phyloP scores from a whole-genome alignment of 2,888 invertebrate genomes.

The Saturnia pavonia region DNA sequence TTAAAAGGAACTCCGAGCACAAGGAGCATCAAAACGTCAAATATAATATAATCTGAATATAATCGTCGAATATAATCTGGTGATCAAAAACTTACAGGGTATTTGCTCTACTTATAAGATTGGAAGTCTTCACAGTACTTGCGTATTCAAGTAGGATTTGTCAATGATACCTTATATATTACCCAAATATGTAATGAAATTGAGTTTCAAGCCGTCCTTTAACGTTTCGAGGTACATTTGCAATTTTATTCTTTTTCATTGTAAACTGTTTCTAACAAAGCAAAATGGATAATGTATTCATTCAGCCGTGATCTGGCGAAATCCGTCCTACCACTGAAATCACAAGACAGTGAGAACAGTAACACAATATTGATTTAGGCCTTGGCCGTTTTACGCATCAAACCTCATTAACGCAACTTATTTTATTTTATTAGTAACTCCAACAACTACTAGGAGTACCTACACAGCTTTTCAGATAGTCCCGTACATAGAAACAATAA shows the following conservation, averaged over 20 bases:
- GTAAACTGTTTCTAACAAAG: constrained; percentile 43
- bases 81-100: background rate
- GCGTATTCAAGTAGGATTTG: constrained; percentile 12
- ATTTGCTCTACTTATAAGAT: background rate
- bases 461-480: too few species aligned
- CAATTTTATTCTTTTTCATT: constrained; percentile 47
- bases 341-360: background rate
- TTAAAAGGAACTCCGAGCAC: too few species aligned
- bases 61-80: too few species aligned
- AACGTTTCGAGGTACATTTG: constrained; percentile 38
- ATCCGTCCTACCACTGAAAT: constrained; percentile 35
- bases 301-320: constrained; percentile 47
- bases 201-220: constrained; percentile 23
- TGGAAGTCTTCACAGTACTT: background rate
- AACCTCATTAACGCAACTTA: too few species aligned
- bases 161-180: constrained; percentile 4
- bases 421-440: too few species aligned
- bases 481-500: too few species aligned
- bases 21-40: too few species aligned
- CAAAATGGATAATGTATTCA: constrained; percentile 54
- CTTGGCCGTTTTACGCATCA: background rate
- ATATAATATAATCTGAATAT: too few species aligned
- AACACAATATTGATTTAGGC: background rate
- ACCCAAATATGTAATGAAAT: constrained; percentile 4
- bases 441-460: too few species aligned